Conservation (phyloP, 2,113 vertebrate genomes). For the Pterocles orientalis region DNA sequence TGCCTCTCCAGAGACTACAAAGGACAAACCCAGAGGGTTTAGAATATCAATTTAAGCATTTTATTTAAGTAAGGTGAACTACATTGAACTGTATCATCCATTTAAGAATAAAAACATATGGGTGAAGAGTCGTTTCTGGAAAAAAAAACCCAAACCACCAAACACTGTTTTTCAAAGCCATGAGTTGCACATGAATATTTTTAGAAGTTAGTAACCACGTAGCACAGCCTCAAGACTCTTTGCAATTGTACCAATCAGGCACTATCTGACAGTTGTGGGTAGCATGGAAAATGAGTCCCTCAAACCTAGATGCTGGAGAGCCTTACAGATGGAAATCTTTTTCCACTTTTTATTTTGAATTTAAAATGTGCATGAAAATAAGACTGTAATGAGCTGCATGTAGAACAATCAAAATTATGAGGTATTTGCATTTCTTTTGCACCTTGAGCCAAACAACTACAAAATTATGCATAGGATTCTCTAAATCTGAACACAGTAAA, state of each 20-base stretch:
- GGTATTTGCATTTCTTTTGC: slow-evolving; percentile 53
- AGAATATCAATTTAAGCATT: neutral
- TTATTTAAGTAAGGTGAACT: neutral
- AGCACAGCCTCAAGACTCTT: neutral
- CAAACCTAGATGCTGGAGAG: neutral
- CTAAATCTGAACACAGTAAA: slow-evolving; percentile 60
- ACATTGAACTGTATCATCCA: neutral
- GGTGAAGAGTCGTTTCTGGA: neutral
- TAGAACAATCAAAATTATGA: slow-evolving; percentile 57
- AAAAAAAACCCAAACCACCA: neutral
- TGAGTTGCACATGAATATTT: neutral
- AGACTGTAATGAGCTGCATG: slow-evolving; percentile 41
- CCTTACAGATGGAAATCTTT: slow-evolving; percentile 7
- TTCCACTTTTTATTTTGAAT: slow-evolving; percentile 34
- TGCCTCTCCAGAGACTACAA: neutral
- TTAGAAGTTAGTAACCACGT: neutral
- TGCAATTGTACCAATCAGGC: neutral
- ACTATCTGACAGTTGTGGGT: neutral
- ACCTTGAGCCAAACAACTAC: slow-evolving; percentile 53
- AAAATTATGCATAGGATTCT: slow-evolving; percentile 60
- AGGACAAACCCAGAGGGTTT: neutral
- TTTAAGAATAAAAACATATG: neutral
- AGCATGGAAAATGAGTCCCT: neutral
- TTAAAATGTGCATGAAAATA: slow-evolving; percentile 55
- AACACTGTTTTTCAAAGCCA: neutral